Evolutionary conservation across 2,888 invertebrate species (phyloP).

Genomic region (Oscheius onirici): DNA sequence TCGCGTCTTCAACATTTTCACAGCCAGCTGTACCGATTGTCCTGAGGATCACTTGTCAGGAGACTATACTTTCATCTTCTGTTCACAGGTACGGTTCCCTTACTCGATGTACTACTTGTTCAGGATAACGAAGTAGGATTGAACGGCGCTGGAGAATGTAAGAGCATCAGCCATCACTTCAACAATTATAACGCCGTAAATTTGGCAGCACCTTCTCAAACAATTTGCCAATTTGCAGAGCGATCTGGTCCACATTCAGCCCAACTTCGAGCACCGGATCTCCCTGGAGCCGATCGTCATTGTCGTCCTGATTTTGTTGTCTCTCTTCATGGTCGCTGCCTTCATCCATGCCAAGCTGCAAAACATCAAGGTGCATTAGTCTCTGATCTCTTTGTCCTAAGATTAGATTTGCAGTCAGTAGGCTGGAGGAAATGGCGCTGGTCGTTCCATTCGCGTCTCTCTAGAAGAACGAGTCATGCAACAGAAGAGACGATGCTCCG

Average conservation of each 20-base stretch:
- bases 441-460: constrained; percentile 15
- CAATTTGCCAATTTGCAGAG: not conserved
- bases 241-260: not conserved
- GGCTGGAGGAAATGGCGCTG: constrained; percentile 28
- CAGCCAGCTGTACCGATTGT: constrained; percentile 12
- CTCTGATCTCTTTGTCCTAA: not conserved
- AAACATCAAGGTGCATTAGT: not conserved
- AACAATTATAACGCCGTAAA: constrained; percentile 5
- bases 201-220: not conserved
- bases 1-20: constrained; percentile 24
- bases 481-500: constrained; percentile 50
- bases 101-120: not conserved
- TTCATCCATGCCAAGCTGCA: constrained; percentile 9
- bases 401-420: not conserved
- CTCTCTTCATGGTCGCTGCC: constrained; percentile 3
- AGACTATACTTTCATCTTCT: constrained; percentile 20
- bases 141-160: not conserved
- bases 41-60: constrained; percentile 24
- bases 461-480: constrained; percentile 35
- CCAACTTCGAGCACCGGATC: not conserved
- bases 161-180: not conserved
- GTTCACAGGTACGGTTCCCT: not conserved
- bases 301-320: constrained; percentile 13
- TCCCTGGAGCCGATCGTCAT: constrained; percentile 2
- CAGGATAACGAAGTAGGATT: too few relatives aligned